Evolutionary conservation across 2,797 vertebrate genomes (phyloP), one percentile per base, ranked within the genome.

Genomic region (Chloroceryle inda): DNA sequence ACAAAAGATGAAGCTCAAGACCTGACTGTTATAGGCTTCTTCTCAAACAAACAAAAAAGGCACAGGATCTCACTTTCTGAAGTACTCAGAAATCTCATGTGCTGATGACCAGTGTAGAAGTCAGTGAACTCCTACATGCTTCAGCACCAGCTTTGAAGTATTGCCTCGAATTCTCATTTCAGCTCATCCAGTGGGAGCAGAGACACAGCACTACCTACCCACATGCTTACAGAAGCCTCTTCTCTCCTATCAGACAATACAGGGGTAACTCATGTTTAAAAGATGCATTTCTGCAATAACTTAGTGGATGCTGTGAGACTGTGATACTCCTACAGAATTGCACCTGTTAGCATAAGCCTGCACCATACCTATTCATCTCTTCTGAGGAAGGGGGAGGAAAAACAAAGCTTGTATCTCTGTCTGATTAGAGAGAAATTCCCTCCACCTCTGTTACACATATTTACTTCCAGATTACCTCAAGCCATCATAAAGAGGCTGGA

Each of bases 381-480:
- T 59, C 74, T 44, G 62, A 71, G 58, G 20, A 77, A 82, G 31
- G 50, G 19, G n/a, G 29, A 91, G 40, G 59, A 72, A 38, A 74
- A 77, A 67, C 52, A 64, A 86, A 89, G 29, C 37, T 29, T 53
- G 11, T 27, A 21, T 68, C 71, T 88, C 55, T 88, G 49, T 33
- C 14, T 84, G 74, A 66, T 91, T 11, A 86, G 68, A 86, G 58
- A 84, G 80, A 84, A 88, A 79, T 71, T 53, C 40, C 79, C n/a
- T 80, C 56, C 53, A 53, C 14, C 21, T 55, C 33, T 38, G 5
- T 59, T 61, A 68, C 10, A 62, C 18, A 56, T 10, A 2, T 79
- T 85, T 92, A 27, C 71, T 89, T 91, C 38, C 77, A 59, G 42
- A 52, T 67, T 74, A 92, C 74, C 37, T 77, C 64, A 88, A 83